Evolutionary conservation across 2,888 invertebrate genomes (phyloP).

Genomic region (Zhuqinia jingwanae): DNA sequence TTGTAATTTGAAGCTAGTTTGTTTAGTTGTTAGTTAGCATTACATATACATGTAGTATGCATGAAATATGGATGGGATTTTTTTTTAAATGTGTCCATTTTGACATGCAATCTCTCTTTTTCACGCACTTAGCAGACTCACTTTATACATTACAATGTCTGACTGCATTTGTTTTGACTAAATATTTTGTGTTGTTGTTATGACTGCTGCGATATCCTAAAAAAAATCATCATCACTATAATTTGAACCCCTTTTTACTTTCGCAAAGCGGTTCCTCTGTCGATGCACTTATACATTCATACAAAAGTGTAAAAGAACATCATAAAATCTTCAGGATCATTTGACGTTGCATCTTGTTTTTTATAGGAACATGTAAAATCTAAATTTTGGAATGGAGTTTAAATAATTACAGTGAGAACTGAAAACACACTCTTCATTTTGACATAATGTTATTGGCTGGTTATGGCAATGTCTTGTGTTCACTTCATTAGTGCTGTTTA

Average conservation of each 20-base stretch:
- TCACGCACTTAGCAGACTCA: too few relatives aligned
- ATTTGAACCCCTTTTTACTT: neutral
- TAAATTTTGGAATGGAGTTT: constrained; percentile 9
- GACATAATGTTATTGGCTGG: neutral
- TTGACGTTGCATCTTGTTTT: constrained; percentile 5
- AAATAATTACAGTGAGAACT: constrained; percentile 25
- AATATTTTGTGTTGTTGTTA: too few relatives aligned
- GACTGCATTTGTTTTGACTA: neutral
- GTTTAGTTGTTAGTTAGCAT: neutral
- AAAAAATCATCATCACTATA: too few relatives aligned
- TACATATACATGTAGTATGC: neutral
- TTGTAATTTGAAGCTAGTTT: neutral
- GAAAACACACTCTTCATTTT: neutral
- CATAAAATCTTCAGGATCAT: neutral
- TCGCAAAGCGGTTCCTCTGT: neutral
- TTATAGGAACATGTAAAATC: neutral
- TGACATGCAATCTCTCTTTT: constrained; percentile 41
- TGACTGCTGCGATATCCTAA: too few relatives aligned
- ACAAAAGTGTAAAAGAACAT: neutral
- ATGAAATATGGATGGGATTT: too few relatives aligned
- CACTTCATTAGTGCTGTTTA: constrained; percentile 15
- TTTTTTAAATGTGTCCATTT: constrained; percentile 12
- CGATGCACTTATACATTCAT: too few relatives aligned
- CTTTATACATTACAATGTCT: neutral
- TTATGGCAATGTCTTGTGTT: neutral